A percentile compares a stretch with the other conserved stretches of the same genome.
Conservation (phyloP, 2,797 vertebrate species). For the Syngnathus rostellatus region DNA sequence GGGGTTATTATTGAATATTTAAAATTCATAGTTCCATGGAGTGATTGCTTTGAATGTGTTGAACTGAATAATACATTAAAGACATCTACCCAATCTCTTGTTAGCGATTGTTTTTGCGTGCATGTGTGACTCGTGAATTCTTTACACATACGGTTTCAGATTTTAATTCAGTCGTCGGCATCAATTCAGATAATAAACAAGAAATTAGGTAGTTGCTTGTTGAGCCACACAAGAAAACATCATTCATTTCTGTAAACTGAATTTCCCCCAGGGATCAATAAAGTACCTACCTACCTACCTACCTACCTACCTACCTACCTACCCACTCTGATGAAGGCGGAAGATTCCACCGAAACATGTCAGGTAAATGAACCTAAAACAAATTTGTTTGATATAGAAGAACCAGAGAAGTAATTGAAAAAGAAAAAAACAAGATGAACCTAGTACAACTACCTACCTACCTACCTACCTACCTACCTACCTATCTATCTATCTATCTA, state of each 20-base stretch:
- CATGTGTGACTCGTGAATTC: constrained; percentile 25
- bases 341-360: no score
- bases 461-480: no score
- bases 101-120: constrained; percentile 34
- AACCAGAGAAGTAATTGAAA: no score
- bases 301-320: no score
- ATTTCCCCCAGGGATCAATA: no score
- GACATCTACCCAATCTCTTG: constrained; percentile 51
- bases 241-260: neutral
- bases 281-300: no score
- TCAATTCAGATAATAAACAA: constrained; percentile 12
- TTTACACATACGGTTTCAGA: constrained; percentile 6
- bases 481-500: no score
- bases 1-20: constrained; percentile 61
- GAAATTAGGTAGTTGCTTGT: constrained; percentile 13
- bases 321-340: no score
- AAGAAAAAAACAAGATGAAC: no score
- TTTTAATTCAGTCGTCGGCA: constrained; percentile 19
- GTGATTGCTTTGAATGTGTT: constrained; percentile 53
- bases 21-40: constrained; percentile 48
- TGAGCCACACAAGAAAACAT: neutral
- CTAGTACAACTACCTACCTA: no score
- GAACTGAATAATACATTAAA: constrained; percentile 71
- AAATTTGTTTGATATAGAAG: no score
- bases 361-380: no score